Base-by-base conservation (phyloP, 2,888 invertebrate species). In the Lycia hirtaria region DNA sequence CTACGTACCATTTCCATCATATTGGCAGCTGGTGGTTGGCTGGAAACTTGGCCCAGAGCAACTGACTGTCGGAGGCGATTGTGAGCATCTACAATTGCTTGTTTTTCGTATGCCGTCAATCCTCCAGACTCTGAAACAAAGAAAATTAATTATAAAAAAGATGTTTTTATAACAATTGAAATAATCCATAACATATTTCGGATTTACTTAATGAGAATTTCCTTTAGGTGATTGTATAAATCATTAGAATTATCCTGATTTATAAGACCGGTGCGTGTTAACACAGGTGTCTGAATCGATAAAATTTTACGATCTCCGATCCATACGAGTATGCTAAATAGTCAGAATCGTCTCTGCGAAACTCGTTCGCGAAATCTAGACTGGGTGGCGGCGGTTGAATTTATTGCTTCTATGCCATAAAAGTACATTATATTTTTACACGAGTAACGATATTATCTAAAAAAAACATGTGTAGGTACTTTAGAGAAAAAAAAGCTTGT, bases 1-100 rank as follows among this genome's bases (percentile, higher is more conserved):
- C 30, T 50, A 68, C 93, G 84, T 87, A 96, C 96, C 94, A 97
- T 95, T 93, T 97, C 96, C 90, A 95, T 94, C 96, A 97, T 97
- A 86, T 97, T 96, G 70, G 96, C 95, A 20, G 97, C 95, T 50
- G 95, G 95, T 15, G 96, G 96, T 75, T 97, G 97, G 64, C 93
- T 93, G 67, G 93, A 93, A 72, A 96, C 94, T 77, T 94, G 95
- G 43, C 97, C 97, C 69, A 96, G 92, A 59, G 97, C 97, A 64
- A 97, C 95, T 38, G 94, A 93, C 83, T 96, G 96, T 75, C 97
- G 92, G 64, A 96, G 93, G 68, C 94, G 94, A 88, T 97, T 97
- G 90, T 97, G 97, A 71, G 95, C 94, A 79, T 96, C 95, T 67
- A 97, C 93, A 74, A 97, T 97, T 56, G 93, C 92, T 83, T 95